phyloP scores from a whole-genome alignment of 2,888 invertebrate species.

The Pemphredon lugubris region DNA sequence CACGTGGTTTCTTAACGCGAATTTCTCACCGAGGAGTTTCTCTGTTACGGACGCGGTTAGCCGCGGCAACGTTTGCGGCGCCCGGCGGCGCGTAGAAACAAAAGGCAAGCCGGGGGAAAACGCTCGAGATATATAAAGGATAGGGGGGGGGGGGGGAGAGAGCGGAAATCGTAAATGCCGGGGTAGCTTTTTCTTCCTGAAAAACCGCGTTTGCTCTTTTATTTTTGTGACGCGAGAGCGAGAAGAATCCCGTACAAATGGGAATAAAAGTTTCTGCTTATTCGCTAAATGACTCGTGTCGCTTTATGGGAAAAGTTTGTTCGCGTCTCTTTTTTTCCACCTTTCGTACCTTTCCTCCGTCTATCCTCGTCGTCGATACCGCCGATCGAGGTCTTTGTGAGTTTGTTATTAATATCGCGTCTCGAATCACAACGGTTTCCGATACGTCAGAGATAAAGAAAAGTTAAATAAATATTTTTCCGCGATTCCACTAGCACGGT shows the following conservation, averaged over 20 bases:
- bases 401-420: too few species aligned
- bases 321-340: too few species aligned
- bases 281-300: slow-evolving; percentile 15
- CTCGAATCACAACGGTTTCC: too few species aligned
- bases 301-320: not conserved
- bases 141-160: not conserved
- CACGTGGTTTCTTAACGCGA: slow-evolving; percentile 12
- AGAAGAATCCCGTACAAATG: slow-evolving; percentile 12
- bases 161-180: slow-evolving; percentile 1
- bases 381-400: too few species aligned
- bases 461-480: too few species aligned
- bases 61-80: not conserved
- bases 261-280: slow-evolving; percentile 23
- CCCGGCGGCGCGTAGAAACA: slow-evolving; percentile 6
- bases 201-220: too few species aligned
- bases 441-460: too few species aligned
- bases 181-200: not conserved
- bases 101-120: not conserved
- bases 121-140: not conserved
- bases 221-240: not conserved
- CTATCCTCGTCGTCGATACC: too few species aligned
- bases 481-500: too few species aligned
- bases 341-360: too few species aligned
- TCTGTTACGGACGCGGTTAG: not conserved
- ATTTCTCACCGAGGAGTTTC: not conserved